Evolutionary conservation across 2,888 invertebrate genomes (phyloP).

Genomic region (Scaeva pyrastri): DNA sequence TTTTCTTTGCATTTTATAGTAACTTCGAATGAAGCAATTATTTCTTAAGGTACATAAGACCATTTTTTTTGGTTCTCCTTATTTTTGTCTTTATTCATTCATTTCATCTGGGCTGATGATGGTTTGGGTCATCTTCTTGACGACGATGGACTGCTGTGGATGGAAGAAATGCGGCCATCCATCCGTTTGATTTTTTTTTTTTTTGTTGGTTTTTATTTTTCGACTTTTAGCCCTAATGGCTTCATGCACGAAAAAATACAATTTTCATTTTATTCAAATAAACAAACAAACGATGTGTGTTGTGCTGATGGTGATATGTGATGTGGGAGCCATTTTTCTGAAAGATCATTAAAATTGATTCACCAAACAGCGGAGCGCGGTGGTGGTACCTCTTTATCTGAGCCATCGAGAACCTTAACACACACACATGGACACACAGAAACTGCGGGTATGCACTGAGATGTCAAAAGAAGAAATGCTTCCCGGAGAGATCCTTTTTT

Average conservation of each 20-base stretch:
- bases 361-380: slow-evolving; percentile 43
- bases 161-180: slow-evolving; percentile 25
- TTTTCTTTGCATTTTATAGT: slow-evolving; percentile 9
- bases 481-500: slow-evolving; percentile 71
- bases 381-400: slow-evolving; percentile 14
- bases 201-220: too few species aligned
- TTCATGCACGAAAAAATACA: slow-evolving; percentile 62
- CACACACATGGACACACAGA: background rate
- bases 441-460: background rate
- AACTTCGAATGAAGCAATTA: slow-evolving; percentile 71
- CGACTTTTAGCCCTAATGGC: slow-evolving; percentile 60
- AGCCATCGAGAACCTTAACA: background rate
- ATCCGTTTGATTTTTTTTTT: background rate
- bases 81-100: background rate
- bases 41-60: slow-evolving; percentile 38
- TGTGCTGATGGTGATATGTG: slow-evolving; percentile 27
- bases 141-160: background rate
- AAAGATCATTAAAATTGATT: slow-evolving; percentile 79
- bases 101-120: slow-evolving; percentile 14
- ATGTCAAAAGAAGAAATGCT: slow-evolving; percentile 14
- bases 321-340: slow-evolving; percentile 70
- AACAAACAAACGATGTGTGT: slow-evolving; percentile 69
- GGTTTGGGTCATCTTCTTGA: slow-evolving; percentile 17
- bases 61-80: slow-evolving; percentile 2
- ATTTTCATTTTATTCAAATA: slow-evolving; percentile 72